Evolutionary conservation across 2,797 vertebrate genomes (phyloP).

Genomic region (Bradypodion pumilum): DNA sequence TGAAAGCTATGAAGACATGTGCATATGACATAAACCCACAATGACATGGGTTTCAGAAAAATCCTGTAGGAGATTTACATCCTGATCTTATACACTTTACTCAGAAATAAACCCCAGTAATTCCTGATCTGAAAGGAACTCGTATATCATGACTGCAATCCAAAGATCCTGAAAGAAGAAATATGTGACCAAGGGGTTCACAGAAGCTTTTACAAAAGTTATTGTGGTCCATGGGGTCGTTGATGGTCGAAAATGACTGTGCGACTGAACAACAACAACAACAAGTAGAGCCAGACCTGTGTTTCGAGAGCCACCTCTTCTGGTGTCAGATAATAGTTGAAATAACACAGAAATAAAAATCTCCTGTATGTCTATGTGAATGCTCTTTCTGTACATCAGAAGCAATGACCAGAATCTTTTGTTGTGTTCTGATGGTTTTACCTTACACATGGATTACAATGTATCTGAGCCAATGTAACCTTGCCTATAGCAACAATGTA

Average conservation of each 20-base stretch:
- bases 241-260: too few relatives aligned
- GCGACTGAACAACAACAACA: too few relatives aligned
- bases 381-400: neutral
- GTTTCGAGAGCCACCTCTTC: neutral
- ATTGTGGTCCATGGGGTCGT: too few relatives aligned
- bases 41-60: slow-evolving; percentile 20
- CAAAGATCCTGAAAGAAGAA: neutral
- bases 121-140: neutral
- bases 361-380: neutral
- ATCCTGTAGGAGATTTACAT: slow-evolving; percentile 39
- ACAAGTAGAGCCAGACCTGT: neutral
- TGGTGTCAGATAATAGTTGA: neutral
- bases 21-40: slow-evolving; percentile 9
- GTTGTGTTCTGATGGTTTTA: too few relatives aligned
- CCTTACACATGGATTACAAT: too few relatives aligned
- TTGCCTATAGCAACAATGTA: too few relatives aligned
- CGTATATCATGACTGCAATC: neutral
- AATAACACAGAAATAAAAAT: neutral
- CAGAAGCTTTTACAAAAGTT: neutral
- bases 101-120: slow-evolving; percentile 19
- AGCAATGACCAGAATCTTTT: too few relatives aligned
- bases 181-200: neutral
- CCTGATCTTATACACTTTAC: neutral
- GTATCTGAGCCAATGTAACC: too few relatives aligned
- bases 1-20: slow-evolving; percentile 19